A percentile compares a stretch with the other conserved stretches of the same genome.
Evolutionary conservation across 64 coral and sea anemone genomes (phyloP).

Genomic region (Stichodactyla mertensii): DNA sequence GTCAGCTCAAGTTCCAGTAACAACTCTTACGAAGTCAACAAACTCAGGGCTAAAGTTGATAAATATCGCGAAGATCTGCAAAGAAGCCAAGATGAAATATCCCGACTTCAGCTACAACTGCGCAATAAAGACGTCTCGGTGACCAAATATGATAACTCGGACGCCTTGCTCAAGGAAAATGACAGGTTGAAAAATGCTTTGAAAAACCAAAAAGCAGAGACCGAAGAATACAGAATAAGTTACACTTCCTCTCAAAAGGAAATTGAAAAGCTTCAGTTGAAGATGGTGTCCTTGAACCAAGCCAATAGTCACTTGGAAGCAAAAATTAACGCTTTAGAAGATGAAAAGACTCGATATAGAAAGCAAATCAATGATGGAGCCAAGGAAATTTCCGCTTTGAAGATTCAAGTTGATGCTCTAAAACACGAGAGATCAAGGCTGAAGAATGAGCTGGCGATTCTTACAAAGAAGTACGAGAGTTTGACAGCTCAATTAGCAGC

Average conservation of each 20-base stretch:
- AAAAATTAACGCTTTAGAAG: conserved; percentile 55
- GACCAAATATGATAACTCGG: conserved; percentile 45
- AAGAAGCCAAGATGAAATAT: conserved; percentile 55
- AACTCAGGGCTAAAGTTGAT: conserved; percentile 58
- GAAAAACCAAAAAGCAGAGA: conserved; percentile 43
- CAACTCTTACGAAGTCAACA: conserved; percentile 38
- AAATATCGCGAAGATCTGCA: conserved; percentile 64
- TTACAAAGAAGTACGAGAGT: conserved; percentile 70
- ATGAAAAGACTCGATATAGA: conserved; percentile 58
- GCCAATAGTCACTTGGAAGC: conserved; percentile 62
- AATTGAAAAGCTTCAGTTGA: conserved; percentile 56
- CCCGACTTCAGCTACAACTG: conserved; percentile 54
- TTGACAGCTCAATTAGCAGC: conserved; percentile 46
- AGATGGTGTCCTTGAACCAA: conserved; percentile 53
- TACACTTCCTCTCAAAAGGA: conserved; percentile 74
- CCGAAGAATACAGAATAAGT: conserved; percentile 51
- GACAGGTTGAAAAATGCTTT: conserved; percentile 73
- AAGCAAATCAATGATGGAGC: conserved; percentile 45
- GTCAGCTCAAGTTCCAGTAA: not conserved
- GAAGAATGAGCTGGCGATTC: conserved; percentile 62
- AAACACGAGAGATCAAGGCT: conserved; percentile 63
- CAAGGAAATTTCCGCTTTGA: conserved; percentile 50
- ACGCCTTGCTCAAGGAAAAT: conserved; percentile 57
- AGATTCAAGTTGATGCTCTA: conserved; percentile 63
- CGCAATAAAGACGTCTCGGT: conserved; percentile 69